Conservation (phyloP, 2,797 vertebrate genomes). For the Syndactyla subalaris region DNA sequence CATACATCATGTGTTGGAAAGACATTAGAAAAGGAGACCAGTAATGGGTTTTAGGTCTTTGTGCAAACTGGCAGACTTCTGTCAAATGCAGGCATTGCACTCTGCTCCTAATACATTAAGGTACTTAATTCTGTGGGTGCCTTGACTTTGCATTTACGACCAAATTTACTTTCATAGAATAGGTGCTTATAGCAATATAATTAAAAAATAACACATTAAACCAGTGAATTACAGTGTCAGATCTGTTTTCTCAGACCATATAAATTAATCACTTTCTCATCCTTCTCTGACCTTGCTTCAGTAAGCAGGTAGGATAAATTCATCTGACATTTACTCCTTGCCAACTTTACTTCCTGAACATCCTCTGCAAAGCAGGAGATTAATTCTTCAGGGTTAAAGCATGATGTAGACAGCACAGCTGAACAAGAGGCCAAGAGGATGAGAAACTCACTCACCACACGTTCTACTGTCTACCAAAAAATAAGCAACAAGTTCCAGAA, state of each 20-base stretch:
- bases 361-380: conserved; percentile 29
- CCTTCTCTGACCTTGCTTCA: conserved; percentile 55
- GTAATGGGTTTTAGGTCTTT: not conserved
- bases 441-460: not conserved
- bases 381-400: conserved; percentile 54
- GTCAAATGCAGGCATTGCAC: not conserved
- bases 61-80: not conserved
- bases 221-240: not conserved
- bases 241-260: conserved; percentile 10
- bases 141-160: not conserved
- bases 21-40: not conserved
- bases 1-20: not conserved
- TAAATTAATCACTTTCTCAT: conserved; percentile 26
- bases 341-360: not conserved
- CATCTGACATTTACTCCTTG: conserved; percentile 52
- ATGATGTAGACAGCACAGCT: not conserved
- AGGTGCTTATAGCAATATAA: not conserved
- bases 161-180: not conserved
- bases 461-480: not conserved
- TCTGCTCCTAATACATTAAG: not conserved
- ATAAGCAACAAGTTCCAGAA: not conserved
- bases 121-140: not conserved
- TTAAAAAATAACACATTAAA: conserved; percentile 42
- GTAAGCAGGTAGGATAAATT: conserved; percentile 27
- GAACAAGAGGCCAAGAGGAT: not conserved